phyloP scores from a whole-genome alignment of 2,888 invertebrate genomes.

The Fragum whitleyi region DNA sequence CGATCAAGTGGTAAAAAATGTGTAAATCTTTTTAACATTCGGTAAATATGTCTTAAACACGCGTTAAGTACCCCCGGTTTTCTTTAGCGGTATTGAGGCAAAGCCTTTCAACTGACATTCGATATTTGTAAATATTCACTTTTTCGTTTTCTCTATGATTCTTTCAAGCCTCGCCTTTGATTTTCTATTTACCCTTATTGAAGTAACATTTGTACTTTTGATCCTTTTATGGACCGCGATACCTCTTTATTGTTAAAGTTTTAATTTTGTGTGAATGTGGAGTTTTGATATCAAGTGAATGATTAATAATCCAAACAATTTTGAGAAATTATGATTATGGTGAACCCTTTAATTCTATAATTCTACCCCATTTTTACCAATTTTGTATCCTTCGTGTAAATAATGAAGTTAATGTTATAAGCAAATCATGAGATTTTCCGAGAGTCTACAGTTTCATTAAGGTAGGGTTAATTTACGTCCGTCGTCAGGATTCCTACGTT shows the following conservation, averaged over 20 bases:
- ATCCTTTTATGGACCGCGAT: background rate
- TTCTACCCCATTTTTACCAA: too few relatives aligned
- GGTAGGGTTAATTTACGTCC: too few relatives aligned
- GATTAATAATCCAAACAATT: background rate
- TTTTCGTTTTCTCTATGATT: constrained; percentile 1
- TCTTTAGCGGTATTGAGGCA: constrained; percentile 2
- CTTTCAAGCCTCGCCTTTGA: constrained; percentile 17
- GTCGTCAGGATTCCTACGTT: too few relatives aligned
- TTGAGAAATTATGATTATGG: background rate
- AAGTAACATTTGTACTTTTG: constrained; percentile 1
- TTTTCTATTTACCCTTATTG: background rate
- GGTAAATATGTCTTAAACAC: constrained; percentile 47
- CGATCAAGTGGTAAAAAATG: constrained; percentile 23
- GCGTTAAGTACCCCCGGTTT: constrained; percentile 21
- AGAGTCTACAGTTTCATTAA: too few relatives aligned
- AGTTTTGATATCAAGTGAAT: background rate
- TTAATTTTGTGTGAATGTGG: background rate
- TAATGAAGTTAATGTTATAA: too few relatives aligned
- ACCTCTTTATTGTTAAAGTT: background rate
- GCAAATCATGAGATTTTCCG: too few relatives aligned
- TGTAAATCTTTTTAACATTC: constrained; percentile 43
- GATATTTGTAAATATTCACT: constrained; percentile 42
- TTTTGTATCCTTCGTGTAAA: too few relatives aligned
- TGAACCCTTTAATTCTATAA: too few relatives aligned
- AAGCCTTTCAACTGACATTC: constrained; percentile 15